phyloP scores from a whole-genome alignment of 2,797 vertebrate genomes.

The Enteromius anoplus region DNA sequence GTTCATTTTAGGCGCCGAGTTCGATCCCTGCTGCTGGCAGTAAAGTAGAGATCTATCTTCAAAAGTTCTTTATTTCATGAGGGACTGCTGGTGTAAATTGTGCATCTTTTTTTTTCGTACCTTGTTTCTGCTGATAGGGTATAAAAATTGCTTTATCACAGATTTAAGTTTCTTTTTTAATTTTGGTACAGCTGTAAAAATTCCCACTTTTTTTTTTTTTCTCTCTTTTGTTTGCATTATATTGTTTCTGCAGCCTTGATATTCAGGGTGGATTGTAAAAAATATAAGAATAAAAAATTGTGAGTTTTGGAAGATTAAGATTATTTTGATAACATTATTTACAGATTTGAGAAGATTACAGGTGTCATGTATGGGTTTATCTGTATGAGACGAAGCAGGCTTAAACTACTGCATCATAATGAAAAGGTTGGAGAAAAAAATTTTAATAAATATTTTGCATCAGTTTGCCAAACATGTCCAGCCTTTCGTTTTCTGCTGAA shows the following conservation, averaged over 20 bases:
- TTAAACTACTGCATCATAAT: conserved; percentile 64
- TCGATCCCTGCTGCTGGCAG: conserved; percentile 54
- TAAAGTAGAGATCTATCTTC: conserved; percentile 56
- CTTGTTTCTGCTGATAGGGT: conserved; percentile 66
- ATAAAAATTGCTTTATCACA: conserved; percentile 67
- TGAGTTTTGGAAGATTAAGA: conserved; percentile 69
- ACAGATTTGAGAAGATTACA: conserved; percentile 63
- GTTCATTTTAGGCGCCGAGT: conserved; percentile 36
- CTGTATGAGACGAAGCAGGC: conserved; percentile 63
- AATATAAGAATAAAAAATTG: conserved; percentile 69
- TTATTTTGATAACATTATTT: conserved; percentile 72
- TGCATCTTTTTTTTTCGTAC: conserved; percentile 65
- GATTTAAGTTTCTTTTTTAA: conserved; percentile 63
- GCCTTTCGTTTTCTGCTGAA: conserved; percentile 57
- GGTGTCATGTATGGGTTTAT: conserved; percentile 64
- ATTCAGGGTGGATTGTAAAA: conserved; percentile 73
- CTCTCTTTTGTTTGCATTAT: conserved; percentile 64
- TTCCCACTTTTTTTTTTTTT: conserved; percentile 62
- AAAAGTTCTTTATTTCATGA: conserved; percentile 60
- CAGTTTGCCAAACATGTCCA: conserved; percentile 68
- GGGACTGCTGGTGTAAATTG: conserved; percentile 69
- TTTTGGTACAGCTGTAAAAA: conserved; percentile 71
- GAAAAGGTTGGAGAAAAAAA: conserved; percentile 56
- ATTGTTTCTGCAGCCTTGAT: conserved; percentile 72
- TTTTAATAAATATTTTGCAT: conserved; percentile 74